Conservation (phyloP, 2,888 invertebrate genomes). For the Sericinus montela region DNA sequence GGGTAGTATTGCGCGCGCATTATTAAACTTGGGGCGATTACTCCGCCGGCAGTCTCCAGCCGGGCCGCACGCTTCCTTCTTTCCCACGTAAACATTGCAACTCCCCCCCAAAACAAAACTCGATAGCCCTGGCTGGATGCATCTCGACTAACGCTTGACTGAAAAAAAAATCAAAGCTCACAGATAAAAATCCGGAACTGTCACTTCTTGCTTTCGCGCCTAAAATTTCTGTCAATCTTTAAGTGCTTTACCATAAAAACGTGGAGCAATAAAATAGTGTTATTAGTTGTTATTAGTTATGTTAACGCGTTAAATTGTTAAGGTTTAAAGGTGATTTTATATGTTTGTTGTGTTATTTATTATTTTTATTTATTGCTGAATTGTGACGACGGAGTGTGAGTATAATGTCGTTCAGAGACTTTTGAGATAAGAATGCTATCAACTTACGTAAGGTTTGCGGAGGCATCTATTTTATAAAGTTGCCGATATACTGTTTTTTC, state of each 20-base stretch:
- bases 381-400: slow-evolving; percentile 46
- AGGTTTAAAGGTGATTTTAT: slow-evolving; percentile 49
- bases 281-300: slow-evolving; percentile 48
- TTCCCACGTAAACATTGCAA: slow-evolving; percentile 56
- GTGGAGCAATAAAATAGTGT: slow-evolving; percentile 57
- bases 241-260: slow-evolving; percentile 21
- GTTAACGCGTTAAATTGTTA: slow-evolving; percentile 37
- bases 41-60: slow-evolving; percentile 74
- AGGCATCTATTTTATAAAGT: slow-evolving; percentile 34
- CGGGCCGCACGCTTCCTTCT: slow-evolving; percentile 66
- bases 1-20: slow-evolving; percentile 62
- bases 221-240: slow-evolving; percentile 32
- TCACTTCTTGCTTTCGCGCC: slow-evolving; percentile 48
- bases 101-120: slow-evolving; percentile 60
- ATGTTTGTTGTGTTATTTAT: slow-evolving; percentile 22
- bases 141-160: slow-evolving; percentile 33
- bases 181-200: slow-evolving; percentile 23
- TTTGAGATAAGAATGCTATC: slow-evolving; percentile 44
- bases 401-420: slow-evolving; percentile 44
- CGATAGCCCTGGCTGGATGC: slow-evolving; percentile 67
- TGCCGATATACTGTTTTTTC: slow-evolving; percentile 28
- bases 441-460: slow-evolving; percentile 68
- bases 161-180: slow-evolving; percentile 31
- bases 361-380: slow-evolving; percentile 25
- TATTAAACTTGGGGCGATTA: slow-evolving; percentile 45